phyloP scores from a whole-genome alignment of 2,888 invertebrate species.

The Entomobrya multifasciata region DNA sequence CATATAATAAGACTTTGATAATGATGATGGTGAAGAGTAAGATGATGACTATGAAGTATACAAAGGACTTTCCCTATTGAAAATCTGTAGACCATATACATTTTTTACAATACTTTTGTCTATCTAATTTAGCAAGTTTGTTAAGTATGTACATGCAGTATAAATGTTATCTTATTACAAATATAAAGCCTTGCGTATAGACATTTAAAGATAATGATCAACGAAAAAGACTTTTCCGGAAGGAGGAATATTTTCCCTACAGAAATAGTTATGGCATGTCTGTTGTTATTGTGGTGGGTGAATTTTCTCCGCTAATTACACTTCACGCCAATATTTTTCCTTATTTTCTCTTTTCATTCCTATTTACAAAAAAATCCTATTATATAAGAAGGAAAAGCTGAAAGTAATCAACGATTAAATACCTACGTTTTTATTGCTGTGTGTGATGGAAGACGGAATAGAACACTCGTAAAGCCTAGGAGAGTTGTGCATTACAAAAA shows the following conservation, averaged over 20 bases:
- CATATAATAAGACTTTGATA: slow-evolving; percentile 36
- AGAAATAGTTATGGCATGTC: slow-evolving; percentile 12
- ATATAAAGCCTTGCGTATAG: neutral
- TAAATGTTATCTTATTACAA: neutral
- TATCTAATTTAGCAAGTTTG: neutral
- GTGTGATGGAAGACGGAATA: neutral
- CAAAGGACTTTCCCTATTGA: too few relatives aligned
- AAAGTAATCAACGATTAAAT: slow-evolving; percentile 42
- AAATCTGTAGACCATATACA: too few relatives aligned
- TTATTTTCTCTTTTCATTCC: neutral
- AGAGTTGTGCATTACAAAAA: too few relatives aligned
- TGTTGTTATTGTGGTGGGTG: slow-evolving; percentile 29
- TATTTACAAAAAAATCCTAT: neutral
- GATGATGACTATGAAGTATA: neutral
- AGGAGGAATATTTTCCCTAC: slow-evolving; percentile 27
- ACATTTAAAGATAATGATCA: slow-evolving; percentile 31
- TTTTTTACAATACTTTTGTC: too few relatives aligned
- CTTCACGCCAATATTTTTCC: slow-evolving; percentile 40
- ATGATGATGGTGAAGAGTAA: slow-evolving; percentile 41
- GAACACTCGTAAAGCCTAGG: too few relatives aligned
- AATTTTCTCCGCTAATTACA: slow-evolving; percentile 51
- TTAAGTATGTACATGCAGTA: neutral
- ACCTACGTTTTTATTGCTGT: neutral
- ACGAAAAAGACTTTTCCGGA: slow-evolving; percentile 6
- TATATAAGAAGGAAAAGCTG: neutral